Evolutionary conservation across 1,140 invertebrate species (phyloP).

Genomic region (Megalonaias nervosa): DNA sequence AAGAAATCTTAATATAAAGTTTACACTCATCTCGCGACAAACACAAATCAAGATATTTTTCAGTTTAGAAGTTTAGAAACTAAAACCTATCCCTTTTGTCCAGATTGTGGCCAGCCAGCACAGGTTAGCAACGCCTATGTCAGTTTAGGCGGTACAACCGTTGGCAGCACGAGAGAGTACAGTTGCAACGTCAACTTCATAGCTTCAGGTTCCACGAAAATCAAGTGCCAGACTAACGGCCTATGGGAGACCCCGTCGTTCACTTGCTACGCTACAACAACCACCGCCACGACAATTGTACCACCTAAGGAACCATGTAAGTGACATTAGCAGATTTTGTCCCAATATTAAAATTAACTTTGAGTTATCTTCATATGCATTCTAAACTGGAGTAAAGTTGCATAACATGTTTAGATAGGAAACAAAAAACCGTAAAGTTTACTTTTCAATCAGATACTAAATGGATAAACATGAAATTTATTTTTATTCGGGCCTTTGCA

Average conservation of each 20-base stretch:
- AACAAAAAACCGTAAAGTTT: not conserved
- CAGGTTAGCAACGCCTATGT: slow-evolving; percentile 12
- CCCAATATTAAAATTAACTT: not conserved
- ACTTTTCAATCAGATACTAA: slow-evolving; percentile 4
- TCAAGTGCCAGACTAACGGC: slow-evolving; percentile 10
- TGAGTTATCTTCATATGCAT: too few species aligned
- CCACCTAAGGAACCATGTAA: slow-evolving; percentile 20
- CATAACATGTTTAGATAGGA: not conserved
- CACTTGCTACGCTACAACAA: slow-evolving; percentile 16
- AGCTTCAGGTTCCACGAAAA: not conserved
- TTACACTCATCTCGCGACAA: too few species aligned
- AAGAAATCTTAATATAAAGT: too few species aligned
- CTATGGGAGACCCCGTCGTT: slow-evolving; percentile 15
- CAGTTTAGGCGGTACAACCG: slow-evolving; percentile 5
- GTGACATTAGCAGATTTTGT: not conserved
- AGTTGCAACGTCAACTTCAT: slow-evolving; percentile 5
- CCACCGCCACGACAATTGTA: slow-evolving; percentile 7
- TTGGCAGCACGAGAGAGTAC: slow-evolving; percentile 14
- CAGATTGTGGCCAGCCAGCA: slow-evolving; percentile 27
- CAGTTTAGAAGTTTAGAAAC: too few species aligned
- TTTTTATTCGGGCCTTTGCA: not conserved
- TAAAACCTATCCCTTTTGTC: not conserved
- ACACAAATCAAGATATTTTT: too few species aligned
- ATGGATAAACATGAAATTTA: not conserved
- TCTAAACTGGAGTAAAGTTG: too few species aligned